A percentile compares a stretch with the other conserved stretches of the same genome.
Evolutionary conservation across 1,140 invertebrate genomes (phyloP).

Genomic region (Thalassaphorura encarpata): DNA sequence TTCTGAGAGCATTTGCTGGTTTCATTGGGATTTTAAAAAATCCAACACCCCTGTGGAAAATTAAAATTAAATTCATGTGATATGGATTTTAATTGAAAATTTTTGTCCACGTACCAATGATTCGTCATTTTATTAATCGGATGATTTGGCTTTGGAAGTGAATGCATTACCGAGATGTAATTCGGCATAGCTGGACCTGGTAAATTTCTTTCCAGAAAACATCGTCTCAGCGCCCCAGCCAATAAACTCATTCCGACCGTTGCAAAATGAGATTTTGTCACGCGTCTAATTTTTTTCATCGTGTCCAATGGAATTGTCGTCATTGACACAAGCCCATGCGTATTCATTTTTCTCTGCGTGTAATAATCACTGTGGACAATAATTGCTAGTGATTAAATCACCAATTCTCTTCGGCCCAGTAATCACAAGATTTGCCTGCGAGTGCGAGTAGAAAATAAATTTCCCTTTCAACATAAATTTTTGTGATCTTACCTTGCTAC

Average conservation of each 20-base stretch:
- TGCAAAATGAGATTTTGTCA: slow-evolving; percentile 28
- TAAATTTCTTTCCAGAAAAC: slow-evolving; percentile 4
- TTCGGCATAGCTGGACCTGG: slow-evolving; percentile 3
- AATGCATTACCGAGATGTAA: slow-evolving; percentile 26
- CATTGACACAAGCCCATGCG: slow-evolving; percentile 20
- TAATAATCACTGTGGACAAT: slow-evolving; percentile 21
- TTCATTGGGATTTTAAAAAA: slow-evolving; percentile 30
- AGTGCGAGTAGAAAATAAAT: too few relatives aligned
- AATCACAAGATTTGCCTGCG: too few relatives aligned
- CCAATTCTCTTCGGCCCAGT: too few relatives aligned
- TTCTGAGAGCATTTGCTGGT: slow-evolving; percentile 3
- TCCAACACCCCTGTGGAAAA: slow-evolving; percentile 27
- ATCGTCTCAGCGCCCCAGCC: slow-evolving; percentile 22
- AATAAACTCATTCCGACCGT: slow-evolving; percentile 27
- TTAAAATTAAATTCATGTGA: too few relatives aligned
- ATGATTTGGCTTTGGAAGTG: slow-evolving; percentile 26
- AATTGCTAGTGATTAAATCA: slow-evolving; percentile 16
- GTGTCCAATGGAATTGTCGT: slow-evolving; percentile 15
- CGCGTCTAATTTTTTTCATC: slow-evolving; percentile 21
- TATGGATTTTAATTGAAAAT: too few relatives aligned
- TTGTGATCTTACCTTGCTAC: too few relatives aligned
- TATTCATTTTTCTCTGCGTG: slow-evolving; percentile 20
- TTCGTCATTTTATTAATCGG: slow-evolving; percentile 26
- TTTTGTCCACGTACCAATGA: slow-evolving; percentile 29
- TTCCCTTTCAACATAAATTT: too few relatives aligned